A percentile compares a stretch with the other conserved stretches of the same genome.
These are phyloP conservation scores for Ceyx margarethae DNA, from an alignment of 2,113 vertebrate genomes.

Conservation along the genomic window DNA sequence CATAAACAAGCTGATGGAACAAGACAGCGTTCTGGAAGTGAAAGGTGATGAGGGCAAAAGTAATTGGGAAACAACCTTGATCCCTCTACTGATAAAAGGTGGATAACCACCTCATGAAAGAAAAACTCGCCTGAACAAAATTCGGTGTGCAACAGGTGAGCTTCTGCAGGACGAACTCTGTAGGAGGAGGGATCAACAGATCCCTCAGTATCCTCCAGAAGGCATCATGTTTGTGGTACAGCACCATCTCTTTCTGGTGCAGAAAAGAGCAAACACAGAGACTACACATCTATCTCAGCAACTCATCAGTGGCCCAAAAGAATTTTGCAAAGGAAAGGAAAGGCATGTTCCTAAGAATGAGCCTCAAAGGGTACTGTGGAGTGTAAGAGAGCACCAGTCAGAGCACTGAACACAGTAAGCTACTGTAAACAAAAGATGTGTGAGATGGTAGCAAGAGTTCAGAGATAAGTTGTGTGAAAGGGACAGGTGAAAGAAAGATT, in stretches of 20 bases:
- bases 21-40: not conserved
- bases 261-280: not conserved
- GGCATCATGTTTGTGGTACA: not conserved
- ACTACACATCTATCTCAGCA: not conserved
- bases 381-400: not conserved
- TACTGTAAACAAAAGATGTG: not conserved
- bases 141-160: not conserved
- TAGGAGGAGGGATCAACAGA: not conserved
- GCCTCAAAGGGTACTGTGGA: not conserved
- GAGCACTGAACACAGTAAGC: not conserved
- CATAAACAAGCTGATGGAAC: not conserved
- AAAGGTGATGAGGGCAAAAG: not conserved
- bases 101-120: not conserved
- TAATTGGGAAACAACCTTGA: not conserved
- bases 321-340: not conserved
- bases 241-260: not conserved
- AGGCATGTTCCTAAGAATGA: not conserved
- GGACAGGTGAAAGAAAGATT: not conserved
- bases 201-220: not conserved
- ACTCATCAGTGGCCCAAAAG: not conserved
- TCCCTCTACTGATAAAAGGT: not conserved
- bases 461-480: not conserved
- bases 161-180: not conserved
- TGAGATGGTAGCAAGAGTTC: not conserved
- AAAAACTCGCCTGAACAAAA: not conserved